Base-by-base conservation (phyloP, 2,888 invertebrate species). In the Cantharis flavilabris region DNA sequence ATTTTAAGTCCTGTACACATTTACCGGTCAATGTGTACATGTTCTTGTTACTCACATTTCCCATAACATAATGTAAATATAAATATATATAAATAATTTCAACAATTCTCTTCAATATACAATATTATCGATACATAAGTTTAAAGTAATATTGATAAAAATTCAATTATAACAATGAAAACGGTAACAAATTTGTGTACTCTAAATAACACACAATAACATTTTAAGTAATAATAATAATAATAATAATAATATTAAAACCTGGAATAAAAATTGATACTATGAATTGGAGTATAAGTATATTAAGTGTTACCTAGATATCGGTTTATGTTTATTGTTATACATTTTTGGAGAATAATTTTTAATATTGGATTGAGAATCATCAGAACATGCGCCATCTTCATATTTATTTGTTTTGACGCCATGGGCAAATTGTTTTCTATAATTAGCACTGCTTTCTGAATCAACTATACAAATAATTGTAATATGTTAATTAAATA, bases 391-490 rank as follows among this genome's bases (percentile, higher is more conserved):
- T 71, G 91, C 91, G 83, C 90, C 90, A 67, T 89, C 89, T 82
- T 91, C 90, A 0, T 90, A 90, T 82, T 86, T 87, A 18, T 87
- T 86, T 71, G 86, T 86, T 80, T 88, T 88, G 11, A 90, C 88
- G n/a, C 94, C 93, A 82, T 93, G 91, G 28, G 94, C 94, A 89
- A 94, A 94, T 89, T 94, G 93, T 87, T 91, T 90, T 83, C 94
- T 90, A 88, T 94, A 94, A 90, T 94, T 94, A 87, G 93, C 93
- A 69, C 90, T 89, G 78, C 86, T 87, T 64, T 87, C 86, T 0
- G 85, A 30, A 65, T 70, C 70, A 23, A 62, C 71, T 70, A 62
- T 49, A 20, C 70, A 69, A 30, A 23, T 26, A 26, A 26, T 33
- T 65, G 20, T 11, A 49, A n/a, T n/a, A 28, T 14, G 74, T 14